Evolutionary conservation across 2,113 vertebrate species (phyloP).

Genomic region (Paracanthobrama guichenoti): DNA sequence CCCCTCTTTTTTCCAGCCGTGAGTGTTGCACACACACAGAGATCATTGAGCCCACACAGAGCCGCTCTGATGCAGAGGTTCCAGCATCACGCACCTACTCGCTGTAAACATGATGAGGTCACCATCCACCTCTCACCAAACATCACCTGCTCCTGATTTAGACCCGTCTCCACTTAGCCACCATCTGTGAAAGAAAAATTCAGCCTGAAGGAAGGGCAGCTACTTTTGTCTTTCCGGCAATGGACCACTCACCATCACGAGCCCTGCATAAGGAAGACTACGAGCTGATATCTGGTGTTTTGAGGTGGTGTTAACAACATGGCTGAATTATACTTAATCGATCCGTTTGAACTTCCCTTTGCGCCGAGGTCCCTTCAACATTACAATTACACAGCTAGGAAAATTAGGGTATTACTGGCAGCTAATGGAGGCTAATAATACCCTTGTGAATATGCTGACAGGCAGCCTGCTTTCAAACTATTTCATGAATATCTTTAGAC

Average conservation of each 20-base stretch:
- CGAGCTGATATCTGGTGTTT: constrained; percentile 37
- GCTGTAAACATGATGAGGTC: constrained; percentile 15
- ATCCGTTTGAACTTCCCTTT: constrained; percentile 49
- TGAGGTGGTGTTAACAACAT: constrained; percentile 49
- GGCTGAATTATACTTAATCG: constrained; percentile 59
- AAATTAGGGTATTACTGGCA: constrained; percentile 61
- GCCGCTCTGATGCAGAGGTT: background rate
- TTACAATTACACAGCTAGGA: constrained; percentile 59
- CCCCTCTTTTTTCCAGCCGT: constrained; percentile 14
- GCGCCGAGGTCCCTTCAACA: constrained; percentile 51
- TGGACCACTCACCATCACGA: background rate
- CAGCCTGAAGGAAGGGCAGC: background rate
- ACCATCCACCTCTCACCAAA: constrained; percentile 1
- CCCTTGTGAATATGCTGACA: constrained; percentile 23
- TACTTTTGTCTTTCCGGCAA: background rate
- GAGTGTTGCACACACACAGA: background rate
- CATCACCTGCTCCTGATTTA: constrained; percentile 21
- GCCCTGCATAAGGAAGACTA: constrained; percentile 7
- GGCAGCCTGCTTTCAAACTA: constrained; percentile 20
- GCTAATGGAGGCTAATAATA: constrained; percentile 52
- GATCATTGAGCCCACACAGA: constrained; percentile 6
- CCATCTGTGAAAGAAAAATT: constrained; percentile 33
- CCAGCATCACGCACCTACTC: background rate
- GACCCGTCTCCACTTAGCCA: background rate
- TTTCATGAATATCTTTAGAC: constrained; percentile 26